Percentiles rank a stretch among this genome's conserved stretches.
Conservation (phyloP, 2,113 vertebrate species). For the Microcebus griseorufus region DNA sequence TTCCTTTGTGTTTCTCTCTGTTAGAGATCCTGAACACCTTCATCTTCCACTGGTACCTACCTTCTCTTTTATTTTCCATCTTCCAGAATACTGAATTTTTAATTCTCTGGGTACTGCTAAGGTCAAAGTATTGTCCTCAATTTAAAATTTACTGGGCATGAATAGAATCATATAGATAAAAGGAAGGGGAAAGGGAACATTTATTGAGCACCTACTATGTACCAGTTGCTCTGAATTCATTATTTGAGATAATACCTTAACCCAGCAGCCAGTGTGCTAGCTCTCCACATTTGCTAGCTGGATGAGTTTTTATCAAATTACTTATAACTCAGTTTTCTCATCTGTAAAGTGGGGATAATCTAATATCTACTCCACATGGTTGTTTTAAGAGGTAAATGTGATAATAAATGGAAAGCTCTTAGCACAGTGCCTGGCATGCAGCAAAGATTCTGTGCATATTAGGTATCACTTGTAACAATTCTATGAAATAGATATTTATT, state of each 20-base stretch:
- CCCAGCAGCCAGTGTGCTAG: not conserved
- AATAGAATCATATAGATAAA: not conserved
- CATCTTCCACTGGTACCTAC: not conserved
- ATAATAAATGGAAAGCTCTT: not conserved
- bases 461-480: not conserved
- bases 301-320: not conserved
- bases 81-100: not conserved
- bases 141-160: not conserved
- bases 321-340: not conserved
- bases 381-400: not conserved
- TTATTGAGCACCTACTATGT: not conserved
- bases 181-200: not conserved
- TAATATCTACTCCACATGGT: not conserved
- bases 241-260: slow-evolving; percentile 7
- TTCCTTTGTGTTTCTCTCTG: not conserved
- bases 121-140: not conserved
- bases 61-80: not conserved
- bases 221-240: not conserved
- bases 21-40: not conserved
- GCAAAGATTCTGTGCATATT: not conserved
- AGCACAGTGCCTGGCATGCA: not conserved
- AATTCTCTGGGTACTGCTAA: not conserved
- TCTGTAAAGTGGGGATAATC: not conserved
- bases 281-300: not conserved
- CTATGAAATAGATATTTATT: not conserved